phyloP scores from a whole-genome alignment of 2,797 vertebrate species.

The Heliangelus exortis region DNA sequence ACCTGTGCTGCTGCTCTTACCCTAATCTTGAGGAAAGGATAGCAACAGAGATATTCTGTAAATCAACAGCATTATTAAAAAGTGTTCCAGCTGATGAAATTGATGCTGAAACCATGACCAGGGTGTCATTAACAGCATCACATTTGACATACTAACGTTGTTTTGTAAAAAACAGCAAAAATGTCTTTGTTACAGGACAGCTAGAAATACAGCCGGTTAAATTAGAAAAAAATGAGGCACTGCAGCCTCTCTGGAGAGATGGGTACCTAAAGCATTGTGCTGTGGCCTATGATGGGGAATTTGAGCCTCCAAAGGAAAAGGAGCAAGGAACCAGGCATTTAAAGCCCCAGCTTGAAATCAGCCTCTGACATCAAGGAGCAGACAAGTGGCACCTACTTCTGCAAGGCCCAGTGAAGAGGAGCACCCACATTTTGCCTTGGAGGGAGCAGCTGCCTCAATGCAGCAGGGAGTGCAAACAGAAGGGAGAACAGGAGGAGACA shows the following conservation, averaged over 20 bases:
- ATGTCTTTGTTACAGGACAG: not conserved
- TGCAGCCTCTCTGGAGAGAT: not conserved
- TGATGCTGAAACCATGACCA: not conserved
- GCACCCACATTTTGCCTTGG: not conserved
- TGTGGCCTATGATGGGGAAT: not conserved
- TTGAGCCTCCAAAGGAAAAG: not conserved
- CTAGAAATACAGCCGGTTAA: not conserved
- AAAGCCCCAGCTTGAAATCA: not conserved
- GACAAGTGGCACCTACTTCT: not conserved
- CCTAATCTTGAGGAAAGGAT: not conserved
- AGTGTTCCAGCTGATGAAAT: not conserved
- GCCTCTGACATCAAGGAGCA: not conserved
- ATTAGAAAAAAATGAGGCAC: not conserved
- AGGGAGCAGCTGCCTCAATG: not conserved
- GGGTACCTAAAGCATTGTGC: not conserved
- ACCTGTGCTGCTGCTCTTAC: not conserved
- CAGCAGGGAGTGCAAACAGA: not conserved
- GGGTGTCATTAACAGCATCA: not conserved
- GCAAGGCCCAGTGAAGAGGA: not conserved
- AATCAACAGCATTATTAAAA: not conserved
- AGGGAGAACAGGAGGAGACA: not conserved
- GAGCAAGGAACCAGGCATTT: not conserved
- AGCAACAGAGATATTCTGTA: not conserved
- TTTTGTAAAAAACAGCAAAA: not conserved
- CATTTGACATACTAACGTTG: not conserved